phyloP scores from a whole-genome alignment of 2,888 invertebrate genomes.

The Sinotaia quadrata region DNA sequence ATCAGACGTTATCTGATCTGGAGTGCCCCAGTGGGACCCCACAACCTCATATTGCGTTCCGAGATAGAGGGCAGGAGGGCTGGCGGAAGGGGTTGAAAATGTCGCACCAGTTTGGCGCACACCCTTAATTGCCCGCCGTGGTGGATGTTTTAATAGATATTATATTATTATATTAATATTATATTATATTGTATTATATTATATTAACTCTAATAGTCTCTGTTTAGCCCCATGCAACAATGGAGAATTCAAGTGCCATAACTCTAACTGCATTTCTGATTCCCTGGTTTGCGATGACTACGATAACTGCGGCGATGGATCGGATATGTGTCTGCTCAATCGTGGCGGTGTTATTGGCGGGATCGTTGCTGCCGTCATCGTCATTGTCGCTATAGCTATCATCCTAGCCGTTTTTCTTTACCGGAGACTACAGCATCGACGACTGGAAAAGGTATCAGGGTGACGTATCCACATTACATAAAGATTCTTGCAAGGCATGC shows the following conservation, averaged over 20 bases:
- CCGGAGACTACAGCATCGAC: constrained; percentile 31
- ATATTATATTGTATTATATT: too few relatives aligned
- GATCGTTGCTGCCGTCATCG: constrained; percentile 28
- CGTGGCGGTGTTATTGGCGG: constrained; percentile 31
- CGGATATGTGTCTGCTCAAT: constrained; percentile 38
- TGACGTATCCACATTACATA: too few relatives aligned
- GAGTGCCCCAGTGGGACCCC: too few relatives aligned
- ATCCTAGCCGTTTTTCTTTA: constrained; percentile 30
- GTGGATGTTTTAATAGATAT: too few relatives aligned
- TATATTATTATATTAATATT: too few relatives aligned
- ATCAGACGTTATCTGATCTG: too few relatives aligned
- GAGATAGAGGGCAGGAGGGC: too few relatives aligned
- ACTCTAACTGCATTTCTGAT: constrained; percentile 38
- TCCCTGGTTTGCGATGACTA: constrained; percentile 40
- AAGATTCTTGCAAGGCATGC: too few relatives aligned
- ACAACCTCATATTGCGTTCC: too few relatives aligned
- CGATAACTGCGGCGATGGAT: constrained; percentile 43
- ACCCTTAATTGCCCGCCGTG: too few relatives aligned
- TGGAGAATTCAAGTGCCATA: constrained; percentile 35
- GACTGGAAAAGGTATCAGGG: constrained; percentile 40
- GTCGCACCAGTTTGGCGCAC: too few relatives aligned
- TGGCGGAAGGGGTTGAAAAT: too few relatives aligned
- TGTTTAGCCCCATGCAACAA: constrained; percentile 36
- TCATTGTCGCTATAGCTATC: constrained; percentile 32
- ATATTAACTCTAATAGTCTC: not conserved